Conservation (phyloP, 2,113 vertebrate genomes). For the Perca flavescens region DNA sequence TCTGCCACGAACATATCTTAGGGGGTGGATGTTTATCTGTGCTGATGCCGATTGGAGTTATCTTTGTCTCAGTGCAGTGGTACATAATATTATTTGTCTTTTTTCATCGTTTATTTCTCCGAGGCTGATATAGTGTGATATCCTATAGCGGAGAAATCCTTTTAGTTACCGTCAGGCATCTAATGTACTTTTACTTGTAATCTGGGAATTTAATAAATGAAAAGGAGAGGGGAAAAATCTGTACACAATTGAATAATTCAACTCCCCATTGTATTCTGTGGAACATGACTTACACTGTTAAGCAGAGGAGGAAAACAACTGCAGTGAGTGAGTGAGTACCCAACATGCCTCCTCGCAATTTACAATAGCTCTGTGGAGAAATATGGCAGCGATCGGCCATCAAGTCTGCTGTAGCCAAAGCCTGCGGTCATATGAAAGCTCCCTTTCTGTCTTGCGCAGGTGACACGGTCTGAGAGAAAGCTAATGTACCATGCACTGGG, state of each 20-base stretch:
- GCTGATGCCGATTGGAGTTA: slow-evolving; percentile 76
- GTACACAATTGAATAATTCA: slow-evolving; percentile 73
- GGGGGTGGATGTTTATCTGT: slow-evolving; percentile 81
- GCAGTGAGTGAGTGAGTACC: slow-evolving; percentile 56
- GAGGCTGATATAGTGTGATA: slow-evolving; percentile 73
- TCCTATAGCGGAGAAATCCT: slow-evolving; percentile 68
- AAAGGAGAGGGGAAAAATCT: slow-evolving; percentile 62
- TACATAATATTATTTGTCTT: slow-evolving; percentile 76
- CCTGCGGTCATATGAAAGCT: slow-evolving; percentile 55
- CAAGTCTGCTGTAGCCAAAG: slow-evolving; percentile 59
- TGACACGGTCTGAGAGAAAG: slow-evolving; percentile 65
- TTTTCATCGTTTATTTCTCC: slow-evolving; percentile 64
- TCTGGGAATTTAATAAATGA: slow-evolving; percentile 78
- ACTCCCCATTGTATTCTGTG: slow-evolving; percentile 62
- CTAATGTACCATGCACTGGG: slow-evolving; percentile 85
- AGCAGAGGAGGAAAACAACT: slow-evolving; percentile 58
- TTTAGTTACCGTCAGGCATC: slow-evolving; percentile 70
- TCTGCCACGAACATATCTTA: slow-evolving; percentile 78
- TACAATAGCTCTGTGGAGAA: slow-evolving; percentile 64
- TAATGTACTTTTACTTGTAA: slow-evolving; percentile 81
- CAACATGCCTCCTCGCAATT: slow-evolving; percentile 57
- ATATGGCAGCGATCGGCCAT: slow-evolving; percentile 64
- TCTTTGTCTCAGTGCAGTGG: slow-evolving; percentile 73
- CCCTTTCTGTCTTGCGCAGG: slow-evolving; percentile 68
- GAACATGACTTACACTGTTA: slow-evolving; percentile 68